These are phyloP conservation scores for Romanogobio albipinnatus DNA, from an alignment of 2,113 vertebrate genomes.

Conservation along the genomic window DNA sequence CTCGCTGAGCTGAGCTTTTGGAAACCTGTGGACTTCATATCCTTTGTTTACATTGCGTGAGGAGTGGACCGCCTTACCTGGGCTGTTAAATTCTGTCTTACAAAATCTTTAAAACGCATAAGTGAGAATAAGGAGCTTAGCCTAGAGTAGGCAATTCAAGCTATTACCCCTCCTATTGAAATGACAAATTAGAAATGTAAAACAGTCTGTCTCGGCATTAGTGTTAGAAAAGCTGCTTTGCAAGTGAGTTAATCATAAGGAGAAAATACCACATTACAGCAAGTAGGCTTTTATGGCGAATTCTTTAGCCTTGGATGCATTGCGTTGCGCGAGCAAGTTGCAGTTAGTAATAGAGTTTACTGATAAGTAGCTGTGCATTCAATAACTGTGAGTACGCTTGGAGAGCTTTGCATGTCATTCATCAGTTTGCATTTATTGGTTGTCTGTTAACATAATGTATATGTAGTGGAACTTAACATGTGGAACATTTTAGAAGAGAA, in stretches of 20 bases:
- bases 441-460: neutral
- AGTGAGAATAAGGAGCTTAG: constrained; percentile 80
- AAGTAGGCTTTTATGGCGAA: constrained; percentile 49
- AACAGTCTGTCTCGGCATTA: constrained; percentile 77
- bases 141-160: constrained; percentile 71
- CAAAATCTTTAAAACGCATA: constrained; percentile 76
- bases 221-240: constrained; percentile 74
- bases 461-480: neutral
- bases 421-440: neutral
- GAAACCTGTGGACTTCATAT: constrained; percentile 62
- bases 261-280: constrained; percentile 66
- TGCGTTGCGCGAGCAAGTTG: neutral
- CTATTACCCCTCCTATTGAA: constrained; percentile 68
- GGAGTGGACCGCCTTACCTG: constrained; percentile 74
- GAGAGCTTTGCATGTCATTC: neutral
- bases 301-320: constrained; percentile 32
- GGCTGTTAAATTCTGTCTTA: constrained; percentile 67
- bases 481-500: neutral
- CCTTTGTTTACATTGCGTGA: constrained; percentile 73
- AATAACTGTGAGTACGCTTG: neutral
- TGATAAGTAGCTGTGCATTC: neutral
- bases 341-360: neutral
- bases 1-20: constrained; percentile 62
- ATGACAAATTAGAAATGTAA: constrained; percentile 81
- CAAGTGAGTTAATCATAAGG: constrained; percentile 69